These are phyloP conservation scores for Triplophysa dalaica DNA, from an alignment of 2,113 vertebrate species.

Conservation along the genomic window DNA sequence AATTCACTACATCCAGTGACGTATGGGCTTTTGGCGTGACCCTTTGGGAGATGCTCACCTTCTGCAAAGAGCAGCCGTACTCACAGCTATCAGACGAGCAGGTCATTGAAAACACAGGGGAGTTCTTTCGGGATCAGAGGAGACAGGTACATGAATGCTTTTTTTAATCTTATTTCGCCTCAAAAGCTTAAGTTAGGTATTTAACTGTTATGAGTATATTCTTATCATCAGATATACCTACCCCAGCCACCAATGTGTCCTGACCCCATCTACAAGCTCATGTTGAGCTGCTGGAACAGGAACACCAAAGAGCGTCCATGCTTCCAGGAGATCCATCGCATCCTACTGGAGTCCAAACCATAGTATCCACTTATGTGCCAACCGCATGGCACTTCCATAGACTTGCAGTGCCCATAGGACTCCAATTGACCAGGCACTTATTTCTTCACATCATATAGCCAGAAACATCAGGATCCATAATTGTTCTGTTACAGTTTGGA, in stretches of 20 bases:
- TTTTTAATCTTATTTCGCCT: background rate
- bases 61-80: slow-evolving; percentile 95
- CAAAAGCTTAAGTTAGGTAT: background rate
- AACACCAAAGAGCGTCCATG: slow-evolving; percentile 91
- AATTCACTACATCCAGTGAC: slow-evolving; percentile 97
- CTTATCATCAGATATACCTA: slow-evolving; percentile 83
- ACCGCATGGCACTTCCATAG: slow-evolving; percentile 48
- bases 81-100: slow-evolving; percentile 94
- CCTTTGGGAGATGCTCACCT: slow-evolving; percentile 93
- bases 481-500: slow-evolving; percentile 25
- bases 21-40: slow-evolving; percentile 97
- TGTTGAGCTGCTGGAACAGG: slow-evolving; percentile 96
- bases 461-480: background rate
- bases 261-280: slow-evolving; percentile 91
- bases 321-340: slow-evolving; percentile 88
- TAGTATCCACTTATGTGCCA: slow-evolving; percentile 55
- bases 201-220: background rate
- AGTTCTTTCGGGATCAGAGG: slow-evolving; percentile 97
- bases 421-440: slow-evolving; percentile 32
- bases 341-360: slow-evolving; percentile 78
- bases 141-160: slow-evolving; percentile 78
- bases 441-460: background rate
- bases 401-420: slow-evolving; percentile 54
- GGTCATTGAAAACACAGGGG: slow-evolving; percentile 98
- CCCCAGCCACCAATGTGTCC: slow-evolving; percentile 90